Base-by-base conservation (phyloP, 2,113 vertebrate species). In the Synchiropus splendidus region DNA sequence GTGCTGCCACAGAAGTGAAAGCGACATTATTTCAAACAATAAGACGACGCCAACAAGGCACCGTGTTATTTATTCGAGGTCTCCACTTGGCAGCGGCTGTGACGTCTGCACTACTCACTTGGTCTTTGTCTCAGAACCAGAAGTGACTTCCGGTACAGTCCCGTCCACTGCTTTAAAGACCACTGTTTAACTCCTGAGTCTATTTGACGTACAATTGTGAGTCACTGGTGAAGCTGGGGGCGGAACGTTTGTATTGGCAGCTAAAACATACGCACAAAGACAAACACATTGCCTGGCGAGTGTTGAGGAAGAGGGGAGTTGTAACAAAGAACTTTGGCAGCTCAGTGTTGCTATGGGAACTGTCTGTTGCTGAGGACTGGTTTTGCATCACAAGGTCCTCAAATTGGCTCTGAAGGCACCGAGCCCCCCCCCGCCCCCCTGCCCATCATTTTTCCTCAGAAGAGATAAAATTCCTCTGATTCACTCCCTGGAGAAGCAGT, bases 261-360 rank as follows among this genome's bases (percentile, higher is more conserved):
- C 47, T 41, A 48, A 44, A 61, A 43, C 41, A 49, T 48, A 77
- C 77, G 74, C 70, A 78, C 35, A 56, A 30, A 31, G 33, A 43
- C 34, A 47, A 36, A 47, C n/a, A 45, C 36, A 64, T 47, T 2
- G 54, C 81, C 65, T 75, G 83, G 81, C 79, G 42, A 70, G 51
- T 36, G 61, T 73, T 82, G 80, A 70, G 79, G 82, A 84, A 80
- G 21, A 81, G 67, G 53, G 77, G 85, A 85, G 83, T 85, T 85
- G 83, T 89, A 89, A 87, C 86, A 88, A 86, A 69, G 85, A 88
- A 83, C 87, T 86, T 81, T 70, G 83, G 87, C 83, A 86, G 89
- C 86, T 81, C 79, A 46, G 75, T 70, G 88, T 91, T 90, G 86
- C 89, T 88, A 87, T 92, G 88, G 91, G 81, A 91, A 91, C 87